Conservation (phyloP, 2,113 vertebrate species). For the Calonectris borealis region DNA sequence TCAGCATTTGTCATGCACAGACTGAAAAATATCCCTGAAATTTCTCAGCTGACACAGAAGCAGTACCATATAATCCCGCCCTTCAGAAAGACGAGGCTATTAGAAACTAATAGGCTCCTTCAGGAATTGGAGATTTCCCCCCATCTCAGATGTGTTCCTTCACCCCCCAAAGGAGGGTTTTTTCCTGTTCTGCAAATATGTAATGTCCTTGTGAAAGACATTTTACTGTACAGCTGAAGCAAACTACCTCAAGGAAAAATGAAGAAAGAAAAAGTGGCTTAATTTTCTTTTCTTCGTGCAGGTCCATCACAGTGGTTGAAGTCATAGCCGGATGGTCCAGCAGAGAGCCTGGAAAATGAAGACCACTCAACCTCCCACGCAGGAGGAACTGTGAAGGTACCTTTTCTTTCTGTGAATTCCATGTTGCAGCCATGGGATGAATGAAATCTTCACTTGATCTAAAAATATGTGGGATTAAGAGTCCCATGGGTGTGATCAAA, state of each 20-base stretch:
- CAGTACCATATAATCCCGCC: neutral
- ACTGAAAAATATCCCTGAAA: neutral
- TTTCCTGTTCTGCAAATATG: neutral
- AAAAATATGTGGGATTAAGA: neutral
- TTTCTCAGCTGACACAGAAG: neutral
- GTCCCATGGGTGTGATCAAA: neutral
- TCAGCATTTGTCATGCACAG: neutral
- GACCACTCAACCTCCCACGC: neutral
- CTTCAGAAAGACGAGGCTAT: neutral
- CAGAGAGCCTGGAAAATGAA: neutral
- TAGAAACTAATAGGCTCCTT: neutral
- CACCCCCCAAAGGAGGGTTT: neutral
- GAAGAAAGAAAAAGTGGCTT: neutral
- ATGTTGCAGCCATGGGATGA: neutral
- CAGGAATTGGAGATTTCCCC: neutral
- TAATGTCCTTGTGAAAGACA: neutral
- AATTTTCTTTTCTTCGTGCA: accelerated
- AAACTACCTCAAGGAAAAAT: neutral
- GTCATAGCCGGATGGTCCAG: neutral
- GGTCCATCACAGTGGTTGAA: neutral
- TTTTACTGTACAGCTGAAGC: neutral
- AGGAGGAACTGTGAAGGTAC: neutral
- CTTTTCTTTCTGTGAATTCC: neutral
- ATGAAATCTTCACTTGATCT: neutral
- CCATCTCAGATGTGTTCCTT: neutral